Evolutionary conservation across 2,888 invertebrate genomes (phyloP).

Genomic region (Liodrosophila aerea): DNA sequence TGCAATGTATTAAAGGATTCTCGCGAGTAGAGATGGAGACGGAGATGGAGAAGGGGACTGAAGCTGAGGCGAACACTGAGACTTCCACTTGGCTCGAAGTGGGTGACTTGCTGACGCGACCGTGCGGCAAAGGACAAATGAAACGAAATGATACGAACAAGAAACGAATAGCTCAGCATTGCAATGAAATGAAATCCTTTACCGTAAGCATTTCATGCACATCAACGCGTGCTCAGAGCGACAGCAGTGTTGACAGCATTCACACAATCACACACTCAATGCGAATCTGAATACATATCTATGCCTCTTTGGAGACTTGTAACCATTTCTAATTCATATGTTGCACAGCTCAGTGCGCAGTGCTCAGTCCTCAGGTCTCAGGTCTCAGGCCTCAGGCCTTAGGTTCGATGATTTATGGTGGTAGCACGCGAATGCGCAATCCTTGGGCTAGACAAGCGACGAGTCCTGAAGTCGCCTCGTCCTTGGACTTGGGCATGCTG

Average conservation of each 20-base stretch:
- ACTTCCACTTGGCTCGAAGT: conserved; percentile 17
- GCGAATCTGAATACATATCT: conserved; percentile 1
- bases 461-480: conserved; percentile 14
- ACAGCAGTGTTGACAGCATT: conserved; percentile 59
- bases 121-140: conserved; percentile 54
- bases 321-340: conserved; percentile 76
- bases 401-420: conserved; percentile 65
- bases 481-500: conserved; percentile 3
- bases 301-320: conserved; percentile 30
- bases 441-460: conserved; percentile 40
- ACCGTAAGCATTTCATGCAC: conserved; percentile 79
- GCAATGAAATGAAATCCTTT: conserved; percentile 73
- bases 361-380: conserved; percentile 8
- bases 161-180: conserved; percentile 6
- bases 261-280: conserved; percentile 9
- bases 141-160: conserved; percentile 41
- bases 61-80: background rate
- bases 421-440: conserved; percentile 62
- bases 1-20: conserved; percentile 34
- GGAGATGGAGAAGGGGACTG: background rate
- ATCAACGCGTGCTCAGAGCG: conserved; percentile 69
- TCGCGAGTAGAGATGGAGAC: background rate
- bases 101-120: conserved; percentile 43
- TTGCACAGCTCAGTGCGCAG: conserved; percentile 41
- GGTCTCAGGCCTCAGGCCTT: conserved; percentile 5